Percentiles rank a stretch among this genome's conserved stretches.
phyloP scores from a whole-genome alignment of 2,888 invertebrate species.

The Diaprepes abbreviatus region DNA sequence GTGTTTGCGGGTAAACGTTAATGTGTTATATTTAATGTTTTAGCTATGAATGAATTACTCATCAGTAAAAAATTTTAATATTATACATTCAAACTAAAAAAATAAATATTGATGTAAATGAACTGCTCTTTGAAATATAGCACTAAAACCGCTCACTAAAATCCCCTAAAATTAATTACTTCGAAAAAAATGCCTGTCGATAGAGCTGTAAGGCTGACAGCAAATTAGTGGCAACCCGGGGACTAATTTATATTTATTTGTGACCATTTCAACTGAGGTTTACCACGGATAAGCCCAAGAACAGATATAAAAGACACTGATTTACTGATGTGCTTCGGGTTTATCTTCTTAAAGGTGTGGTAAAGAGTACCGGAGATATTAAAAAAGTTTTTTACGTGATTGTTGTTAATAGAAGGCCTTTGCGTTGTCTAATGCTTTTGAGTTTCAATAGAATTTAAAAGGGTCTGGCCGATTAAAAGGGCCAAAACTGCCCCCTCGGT shows the following conservation, averaged over 20 bases:
- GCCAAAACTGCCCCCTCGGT: no score
- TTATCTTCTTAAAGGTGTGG: slow-evolving; percentile 39
- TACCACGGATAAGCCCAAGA: slow-evolving; percentile 62
- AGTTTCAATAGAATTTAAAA: no score
- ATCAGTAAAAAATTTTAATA: no score
- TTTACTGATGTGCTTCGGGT: slow-evolving; percentile 58
- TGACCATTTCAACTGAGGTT: slow-evolving; percentile 64
- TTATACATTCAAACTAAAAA: no score
- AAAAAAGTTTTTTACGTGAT: no score
- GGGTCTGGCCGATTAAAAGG: no score
- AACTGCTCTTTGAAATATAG: background rate
- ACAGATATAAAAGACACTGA: slow-evolving; percentile 60
- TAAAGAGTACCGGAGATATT: slow-evolving; percentile 6
- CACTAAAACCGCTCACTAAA: slow-evolving; percentile 31
- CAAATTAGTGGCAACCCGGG: slow-evolving; percentile 66
- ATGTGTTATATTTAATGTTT: no score
- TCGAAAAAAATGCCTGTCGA: slow-evolving; percentile 57
- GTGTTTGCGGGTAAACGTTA: no score
- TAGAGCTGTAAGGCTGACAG: slow-evolving; percentile 64
- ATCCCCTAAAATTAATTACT: slow-evolving; percentile 59
- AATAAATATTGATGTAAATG: no score
- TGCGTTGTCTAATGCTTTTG: no score
- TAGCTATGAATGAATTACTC: no score
- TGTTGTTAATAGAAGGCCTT: no score
- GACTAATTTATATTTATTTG: slow-evolving; percentile 67